Evolutionary conservation across 1,140 invertebrate species (phyloP).

Genomic region (Sarcophaga peregrina): DNA sequence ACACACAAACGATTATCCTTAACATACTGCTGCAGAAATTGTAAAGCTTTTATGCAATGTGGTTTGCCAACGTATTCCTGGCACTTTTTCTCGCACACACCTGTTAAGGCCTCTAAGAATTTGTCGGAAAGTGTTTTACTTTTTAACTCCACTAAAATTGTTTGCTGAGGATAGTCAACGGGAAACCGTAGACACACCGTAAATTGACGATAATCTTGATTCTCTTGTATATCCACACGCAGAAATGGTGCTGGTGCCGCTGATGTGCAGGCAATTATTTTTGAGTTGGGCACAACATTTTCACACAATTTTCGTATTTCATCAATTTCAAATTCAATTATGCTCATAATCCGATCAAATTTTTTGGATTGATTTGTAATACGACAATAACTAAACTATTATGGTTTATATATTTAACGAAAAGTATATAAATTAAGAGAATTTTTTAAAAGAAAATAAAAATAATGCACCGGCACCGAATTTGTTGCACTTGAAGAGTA

Average conservation of each 20-base stretch:
- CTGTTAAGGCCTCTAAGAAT: slow-evolving; percentile 73
- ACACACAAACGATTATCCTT: slow-evolving; percentile 79
- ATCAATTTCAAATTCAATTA: slow-evolving; percentile 74
- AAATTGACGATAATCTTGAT: slow-evolving; percentile 73
- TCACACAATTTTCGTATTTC: slow-evolving; percentile 75
- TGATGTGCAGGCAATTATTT: slow-evolving; percentile 74
- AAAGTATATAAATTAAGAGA: not conserved
- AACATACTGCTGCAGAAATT: slow-evolving; percentile 76
- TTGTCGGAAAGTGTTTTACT: slow-evolving; percentile 77
- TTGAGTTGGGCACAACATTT: slow-evolving; percentile 71
- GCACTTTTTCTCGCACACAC: slow-evolving; percentile 75
- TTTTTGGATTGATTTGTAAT: too few species aligned
- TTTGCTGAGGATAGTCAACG: slow-evolving; percentile 69
- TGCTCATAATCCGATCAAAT: slow-evolving; percentile 68
- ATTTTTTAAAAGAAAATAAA: not conserved
- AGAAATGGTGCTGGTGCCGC: slow-evolving; percentile 68
- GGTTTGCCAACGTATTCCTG: slow-evolving; percentile 73
- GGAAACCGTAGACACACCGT: slow-evolving; percentile 77
- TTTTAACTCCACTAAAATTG: slow-evolving; percentile 78
- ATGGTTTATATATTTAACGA: not conserved
- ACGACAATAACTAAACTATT: too few species aligned
- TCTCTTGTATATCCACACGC: slow-evolving; percentile 73
- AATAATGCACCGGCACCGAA: not conserved
- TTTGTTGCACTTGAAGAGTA: not conserved
- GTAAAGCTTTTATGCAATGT: slow-evolving; percentile 70